Base-by-base conservation (phyloP, 2,888 invertebrate species). In the Eucera pruinosa region DNA sequence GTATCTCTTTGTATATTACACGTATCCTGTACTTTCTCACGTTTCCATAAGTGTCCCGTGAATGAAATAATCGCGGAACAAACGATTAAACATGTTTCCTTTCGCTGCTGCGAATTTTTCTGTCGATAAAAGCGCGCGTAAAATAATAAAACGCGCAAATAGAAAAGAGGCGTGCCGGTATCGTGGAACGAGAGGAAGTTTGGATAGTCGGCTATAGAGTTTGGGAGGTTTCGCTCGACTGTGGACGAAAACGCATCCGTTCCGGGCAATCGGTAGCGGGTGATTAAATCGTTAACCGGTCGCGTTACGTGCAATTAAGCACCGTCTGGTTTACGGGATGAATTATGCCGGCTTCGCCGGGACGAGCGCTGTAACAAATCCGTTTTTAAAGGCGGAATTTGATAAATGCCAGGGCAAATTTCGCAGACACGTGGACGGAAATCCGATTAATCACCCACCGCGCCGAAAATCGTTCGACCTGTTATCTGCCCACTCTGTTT, bases 401-500 rank as follows among this genome's bases (percentile, higher is more conserved):
- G 78, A 78, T 78, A 78, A 78, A 78, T 70, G 78, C 78, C 62
- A 62, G 30, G 62, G 71, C 61, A 62, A 78, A 78, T 78, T 78
- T 78, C 62, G 64, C 78, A 70, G 65, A 69, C 69, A 50, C 39
- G 54, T 55, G 43, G 55, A 33, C 47, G 54, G 58, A 62, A 45
- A 73, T 73, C 73, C 78, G 66, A 78, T 78, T 78, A 78, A 78
- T 78, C 78, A 78, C 41, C n/a, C 54, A 18, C 18, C 60, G 30
- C 54, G 66, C 57, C 52, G 68, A 77, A 77, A 68, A 76, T 76
- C 68, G 77, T 60, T 76, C 36, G 13, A 5, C 41, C 52, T 18
- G 47, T 55, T 75, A 54, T 60, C 48, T 27, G 23, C 18, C 30
- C 54, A 5, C 30, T 23, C 41, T 48, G 60, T 60, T 66, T 74